Percentiles rank a stretch among this genome's conserved stretches.
Conservation (phyloP, 2,113 vertebrate species). For the Argyrosomus japonicus region DNA sequence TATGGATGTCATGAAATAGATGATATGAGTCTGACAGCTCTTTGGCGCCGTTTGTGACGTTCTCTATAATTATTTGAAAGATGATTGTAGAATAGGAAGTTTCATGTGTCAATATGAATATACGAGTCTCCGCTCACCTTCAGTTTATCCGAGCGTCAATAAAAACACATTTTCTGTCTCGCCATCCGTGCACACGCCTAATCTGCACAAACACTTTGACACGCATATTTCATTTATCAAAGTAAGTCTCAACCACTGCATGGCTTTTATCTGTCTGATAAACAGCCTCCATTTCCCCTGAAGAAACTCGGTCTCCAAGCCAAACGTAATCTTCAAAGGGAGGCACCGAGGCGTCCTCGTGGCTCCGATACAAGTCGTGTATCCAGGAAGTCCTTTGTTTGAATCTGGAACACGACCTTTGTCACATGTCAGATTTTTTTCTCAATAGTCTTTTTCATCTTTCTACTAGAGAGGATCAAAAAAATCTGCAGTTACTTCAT, state of each 20-base stretch:
- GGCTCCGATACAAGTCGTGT: constrained; percentile 21
- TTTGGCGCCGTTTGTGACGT: background rate
- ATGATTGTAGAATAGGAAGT: background rate
- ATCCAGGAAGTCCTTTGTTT: constrained; percentile 38
- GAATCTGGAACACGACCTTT: constrained; percentile 44
- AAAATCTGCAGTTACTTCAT: background rate
- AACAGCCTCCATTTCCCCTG: constrained; percentile 39
- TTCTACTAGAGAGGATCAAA: constrained; percentile 8
- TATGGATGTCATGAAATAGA: background rate
- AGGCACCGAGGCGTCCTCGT: constrained; percentile 41
- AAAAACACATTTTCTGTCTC: constrained; percentile 12
- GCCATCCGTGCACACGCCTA: constrained; percentile 17
- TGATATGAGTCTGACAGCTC: background rate
- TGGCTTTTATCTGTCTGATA: constrained; percentile 60
- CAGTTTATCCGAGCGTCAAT: background rate
- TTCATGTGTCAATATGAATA: background rate
- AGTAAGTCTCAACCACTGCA: constrained; percentile 29
- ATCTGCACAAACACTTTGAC: constrained; percentile 40
- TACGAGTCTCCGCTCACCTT: background rate
- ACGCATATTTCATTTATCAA: constrained; percentile 58
- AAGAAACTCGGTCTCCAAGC: constrained; percentile 45
- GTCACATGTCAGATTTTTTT: constrained; percentile 13
- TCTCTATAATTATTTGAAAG: background rate
- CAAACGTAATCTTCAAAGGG: constrained; percentile 68
- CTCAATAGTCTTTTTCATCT: constrained; percentile 5